Evolutionary conservation across 1,140 invertebrate genomes (phyloP).

Genomic region (Amphibalanus amphitrite): DNA sequence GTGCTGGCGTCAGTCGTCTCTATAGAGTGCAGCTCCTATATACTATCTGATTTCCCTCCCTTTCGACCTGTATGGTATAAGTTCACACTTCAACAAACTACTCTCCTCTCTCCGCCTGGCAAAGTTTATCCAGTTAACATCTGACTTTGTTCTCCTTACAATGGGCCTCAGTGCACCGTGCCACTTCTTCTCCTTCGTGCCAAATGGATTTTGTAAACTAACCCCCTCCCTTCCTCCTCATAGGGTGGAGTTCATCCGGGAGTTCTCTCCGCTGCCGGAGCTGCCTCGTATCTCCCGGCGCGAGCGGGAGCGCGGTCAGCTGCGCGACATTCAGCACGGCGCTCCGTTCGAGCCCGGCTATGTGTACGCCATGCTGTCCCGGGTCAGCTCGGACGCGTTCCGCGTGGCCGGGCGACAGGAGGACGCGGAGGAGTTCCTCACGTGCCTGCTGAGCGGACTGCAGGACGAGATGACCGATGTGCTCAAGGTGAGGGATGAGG

Average conservation of each 20-base stretch:
- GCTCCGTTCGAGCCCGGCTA: slow-evolving; percentile 61
- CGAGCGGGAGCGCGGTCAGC: not conserved
- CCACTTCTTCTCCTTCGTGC: too few relatives aligned
- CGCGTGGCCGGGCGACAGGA: slow-evolving; percentile 69
- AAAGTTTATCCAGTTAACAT: too few relatives aligned
- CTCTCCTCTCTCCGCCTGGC: too few relatives aligned
- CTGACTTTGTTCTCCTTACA: too few relatives aligned
- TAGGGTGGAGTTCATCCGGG: slow-evolving; percentile 37
- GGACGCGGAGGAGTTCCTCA: slow-evolving; percentile 88
- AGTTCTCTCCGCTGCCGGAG: slow-evolving; percentile 18
- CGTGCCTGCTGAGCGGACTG: slow-evolving; percentile 74
- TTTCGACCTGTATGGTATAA: too few relatives aligned
- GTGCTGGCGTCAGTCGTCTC: too few relatives aligned
- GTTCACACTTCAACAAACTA: too few relatives aligned
- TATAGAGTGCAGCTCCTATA: too few relatives aligned
- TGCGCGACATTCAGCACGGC: slow-evolving; percentile 27
- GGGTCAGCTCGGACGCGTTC: slow-evolving; percentile 45
- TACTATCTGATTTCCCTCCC: too few relatives aligned
- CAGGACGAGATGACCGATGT: slow-evolving; percentile 77
- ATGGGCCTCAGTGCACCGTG: too few relatives aligned
- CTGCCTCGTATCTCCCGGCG: not conserved
- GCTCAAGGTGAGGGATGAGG: slow-evolving; percentile 12
- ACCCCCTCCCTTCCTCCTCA: too few relatives aligned
- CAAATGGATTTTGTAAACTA: too few relatives aligned
- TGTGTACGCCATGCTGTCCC: slow-evolving; percentile 58